phyloP scores from a whole-genome alignment of 2,113 vertebrate species.

The Gracilinanus agilis region DNA sequence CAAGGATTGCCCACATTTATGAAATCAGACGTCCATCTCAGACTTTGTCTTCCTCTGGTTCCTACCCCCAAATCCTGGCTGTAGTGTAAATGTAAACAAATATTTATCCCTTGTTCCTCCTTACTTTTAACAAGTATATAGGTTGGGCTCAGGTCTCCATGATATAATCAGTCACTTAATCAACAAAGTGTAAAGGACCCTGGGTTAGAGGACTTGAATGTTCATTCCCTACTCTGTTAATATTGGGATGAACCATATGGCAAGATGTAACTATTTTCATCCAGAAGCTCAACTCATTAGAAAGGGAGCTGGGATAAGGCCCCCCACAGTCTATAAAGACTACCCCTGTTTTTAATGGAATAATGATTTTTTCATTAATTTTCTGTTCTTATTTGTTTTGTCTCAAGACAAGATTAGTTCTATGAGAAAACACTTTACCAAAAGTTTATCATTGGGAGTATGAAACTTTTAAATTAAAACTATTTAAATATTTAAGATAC shows the following conservation, averaged over 20 bases:
- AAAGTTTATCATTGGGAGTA: neutral
- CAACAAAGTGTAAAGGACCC: neutral
- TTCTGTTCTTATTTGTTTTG: neutral
- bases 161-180: neutral
- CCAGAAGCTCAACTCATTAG: neutral
- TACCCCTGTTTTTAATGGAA: neutral
- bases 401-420: neutral
- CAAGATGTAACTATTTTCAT: neutral
- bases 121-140: neutral
- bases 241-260: neutral
- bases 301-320: neutral
- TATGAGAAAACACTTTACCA: neutral
- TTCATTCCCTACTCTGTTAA: neutral
- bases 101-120: neutral
- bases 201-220: neutral
- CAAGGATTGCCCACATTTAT: neutral
- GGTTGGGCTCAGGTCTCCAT: neutral
- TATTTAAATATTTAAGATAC: neutral
- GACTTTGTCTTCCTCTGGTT: neutral
- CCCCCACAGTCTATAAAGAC: neutral
- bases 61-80: neutral
- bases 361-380: neutral
- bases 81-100: neutral
- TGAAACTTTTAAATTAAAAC: neutral
- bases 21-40: neutral